Base-by-base conservation (phyloP, 2,888 invertebrate genomes). In the Eupithecia tripunctaria region DNA sequence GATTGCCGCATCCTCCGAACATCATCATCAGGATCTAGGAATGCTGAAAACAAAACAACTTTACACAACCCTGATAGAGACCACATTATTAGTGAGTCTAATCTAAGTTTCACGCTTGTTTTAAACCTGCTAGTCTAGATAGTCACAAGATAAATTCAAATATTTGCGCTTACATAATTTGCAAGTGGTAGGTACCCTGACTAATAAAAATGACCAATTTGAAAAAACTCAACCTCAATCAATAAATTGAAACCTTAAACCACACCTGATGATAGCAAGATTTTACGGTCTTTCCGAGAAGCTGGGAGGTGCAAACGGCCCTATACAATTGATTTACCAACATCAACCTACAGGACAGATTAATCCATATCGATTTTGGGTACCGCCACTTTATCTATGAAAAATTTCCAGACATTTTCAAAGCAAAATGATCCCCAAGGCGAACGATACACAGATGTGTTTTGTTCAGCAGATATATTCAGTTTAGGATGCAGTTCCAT, bases 271-370 rank as follows among this genome's bases (percentile, higher is more conserved):
- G 90, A 92, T 90, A 90, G 85, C 84, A 86, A 82, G 81, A 88
- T 91, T 89, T 89, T 87, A 89, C 80, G 82, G 84, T 27, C 89
- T 88, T 92, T 92, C 92, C 84, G 47, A 85, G 92, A 93, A 90
- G 76, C 81, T 75, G 78, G 77, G 79, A 89, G 90, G 89, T 90
- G 90, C 88, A 89, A 91, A 89, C 85, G 87, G 86, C 80, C 85
- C 85, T 86, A 88, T 89, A 86, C 81, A 87, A 88, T 85, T 78
- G 81, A 86, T 85, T 85, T 80, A 85, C 79, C 80, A 78, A 84
- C 81, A 79, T 86, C 82, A 88, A 89, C 86, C 80, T 84, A 84
- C 82, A 81, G 79, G 79, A 85, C 83, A 89, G 88, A 92, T 91
- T 84, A 86, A 91, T 89, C 87, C 83, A 43, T 43, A 81, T 75